Evolutionary conservation across 2,888 invertebrate genomes (phyloP).

Genomic region (Nephrocerus scutellatus): DNA sequence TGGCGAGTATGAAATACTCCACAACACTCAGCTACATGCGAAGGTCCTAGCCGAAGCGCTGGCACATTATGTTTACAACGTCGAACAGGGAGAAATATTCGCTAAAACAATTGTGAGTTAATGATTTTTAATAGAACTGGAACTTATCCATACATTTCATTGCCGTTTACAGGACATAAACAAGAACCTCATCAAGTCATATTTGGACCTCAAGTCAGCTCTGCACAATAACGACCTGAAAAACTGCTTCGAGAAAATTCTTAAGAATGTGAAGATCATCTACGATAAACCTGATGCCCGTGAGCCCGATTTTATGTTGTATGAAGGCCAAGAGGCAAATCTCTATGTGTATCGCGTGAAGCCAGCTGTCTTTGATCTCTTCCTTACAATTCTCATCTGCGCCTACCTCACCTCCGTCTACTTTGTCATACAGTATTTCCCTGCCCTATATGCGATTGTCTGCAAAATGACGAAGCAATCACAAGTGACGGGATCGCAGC

Average conservation of each 20-base stretch:
- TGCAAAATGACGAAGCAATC: conserved; percentile 51
- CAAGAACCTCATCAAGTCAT: conserved; percentile 62
- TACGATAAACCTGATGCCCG: conserved; percentile 69
- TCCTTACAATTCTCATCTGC: conserved; percentile 78
- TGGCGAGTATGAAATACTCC: conserved; percentile 28
- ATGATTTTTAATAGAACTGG: too few relatives aligned
- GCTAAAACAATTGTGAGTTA: conserved; percentile 64
- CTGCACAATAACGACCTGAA: conserved; percentile 63
- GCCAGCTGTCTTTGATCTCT: conserved; percentile 95
- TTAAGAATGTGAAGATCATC: conserved; percentile 67
- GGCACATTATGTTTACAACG: conserved; percentile 72
- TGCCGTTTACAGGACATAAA: conserved; percentile 59
- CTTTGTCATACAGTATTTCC: conserved; percentile 66
- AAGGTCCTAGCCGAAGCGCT: conserved; percentile 74
- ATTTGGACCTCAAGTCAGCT: conserved; percentile 67
- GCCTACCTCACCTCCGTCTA: conserved; percentile 82
- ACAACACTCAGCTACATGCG: conserved; percentile 53
- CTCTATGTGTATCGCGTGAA: conserved; percentile 92
- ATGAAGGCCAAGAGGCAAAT: conserved; percentile 69
- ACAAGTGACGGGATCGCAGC: too few relatives aligned
- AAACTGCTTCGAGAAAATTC: conserved; percentile 65
- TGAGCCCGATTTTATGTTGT: conserved; percentile 90
- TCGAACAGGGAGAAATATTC: conserved; percentile 58
- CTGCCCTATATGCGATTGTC: conserved; percentile 58
- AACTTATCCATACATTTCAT: background rate